Evolutionary conservation across 1,140 invertebrate genomes (phyloP), one percentile per base, ranked within the genome.

Genomic region (Trichoplusia ni): DNA sequence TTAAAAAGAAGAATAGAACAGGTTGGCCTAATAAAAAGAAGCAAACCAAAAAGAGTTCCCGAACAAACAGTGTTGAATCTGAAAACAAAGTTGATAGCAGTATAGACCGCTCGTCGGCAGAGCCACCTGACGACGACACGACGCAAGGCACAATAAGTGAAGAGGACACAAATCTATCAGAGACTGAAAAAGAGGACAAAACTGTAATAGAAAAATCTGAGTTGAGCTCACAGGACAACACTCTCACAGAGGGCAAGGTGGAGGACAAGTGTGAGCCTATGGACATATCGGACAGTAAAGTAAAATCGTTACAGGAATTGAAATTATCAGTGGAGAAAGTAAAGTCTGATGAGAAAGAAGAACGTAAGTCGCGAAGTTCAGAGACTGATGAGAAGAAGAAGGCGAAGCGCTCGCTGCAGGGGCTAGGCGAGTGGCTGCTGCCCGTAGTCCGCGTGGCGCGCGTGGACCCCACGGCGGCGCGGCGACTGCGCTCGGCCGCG

Each of bases 1-100:
- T 90, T 65, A 91, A 91, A 76, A 91, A 91, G 80, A 91, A 90
- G 80, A 91, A 91, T 61, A 77, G 79, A 47, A 91, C 90, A 0
- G 90, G 90, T 2, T 91, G 90, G 90, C 90, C 90, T 1, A 89
- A 71, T 60, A 91, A 91, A 66, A 90, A 73, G 68, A 88, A 85
- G 64, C 71, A 79, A 4, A 31, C 27, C 13, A 88, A 83, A 31
- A 89, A 85, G 61, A 67, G 49, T 40, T 82, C 81, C 1, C 64
- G 79, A 25, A 67, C 67, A 3, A 79, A 67, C 68, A 90, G 87
- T 51, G 51, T 71, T 4, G 81, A 87, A 33, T 72, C 68, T 46
- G 76, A 79, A 56, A 68, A 60, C 64, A 79, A 84, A 29, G 69
- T 73, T 8, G 79, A 75, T 6, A 85, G 82, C 47, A 81, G 79